Evolutionary conservation across 2,113 vertebrate species (phyloP).

Genomic region (Progne subis): DNA sequence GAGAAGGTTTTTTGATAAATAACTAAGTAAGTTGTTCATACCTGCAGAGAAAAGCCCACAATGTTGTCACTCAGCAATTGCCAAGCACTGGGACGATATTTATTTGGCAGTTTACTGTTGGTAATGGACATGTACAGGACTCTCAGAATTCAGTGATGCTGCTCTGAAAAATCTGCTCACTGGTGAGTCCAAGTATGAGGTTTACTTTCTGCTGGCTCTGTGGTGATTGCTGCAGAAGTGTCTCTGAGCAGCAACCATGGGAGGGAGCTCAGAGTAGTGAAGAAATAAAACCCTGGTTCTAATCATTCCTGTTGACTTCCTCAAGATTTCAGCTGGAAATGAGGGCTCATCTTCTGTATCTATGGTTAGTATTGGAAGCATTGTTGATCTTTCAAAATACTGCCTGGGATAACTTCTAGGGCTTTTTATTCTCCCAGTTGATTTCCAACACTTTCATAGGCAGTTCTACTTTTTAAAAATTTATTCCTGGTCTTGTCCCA

Average conservation of each 20-base stretch:
- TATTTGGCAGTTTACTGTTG: background rate
- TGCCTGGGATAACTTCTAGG: background rate
- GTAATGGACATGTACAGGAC: background rate
- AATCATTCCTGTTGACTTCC: background rate
- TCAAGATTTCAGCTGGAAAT: background rate
- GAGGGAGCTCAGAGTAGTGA: fast-evolving
- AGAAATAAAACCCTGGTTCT: background rate
- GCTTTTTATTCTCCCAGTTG: background rate
- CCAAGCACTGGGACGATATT: background rate
- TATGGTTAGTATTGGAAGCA: background rate
- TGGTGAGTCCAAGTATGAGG: fast-evolving
- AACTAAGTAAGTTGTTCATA: background rate
- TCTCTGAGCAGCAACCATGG: background rate
- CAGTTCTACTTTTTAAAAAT: background rate
- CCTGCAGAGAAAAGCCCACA: fast-evolving
- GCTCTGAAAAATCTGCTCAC: background rate
- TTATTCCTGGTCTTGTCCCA: background rate
- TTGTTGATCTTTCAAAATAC: background rate
- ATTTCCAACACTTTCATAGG: background rate
- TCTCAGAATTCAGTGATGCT: background rate
- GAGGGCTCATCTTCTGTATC: background rate
- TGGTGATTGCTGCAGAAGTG: background rate
- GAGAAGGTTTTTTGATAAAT: background rate
- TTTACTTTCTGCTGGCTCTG: background rate
- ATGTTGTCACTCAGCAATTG: background rate